These are phyloP conservation scores for Geopemphigus sp. DNA, from an alignment of 1,140 invertebrate species.

Conservation along the genomic window DNA sequence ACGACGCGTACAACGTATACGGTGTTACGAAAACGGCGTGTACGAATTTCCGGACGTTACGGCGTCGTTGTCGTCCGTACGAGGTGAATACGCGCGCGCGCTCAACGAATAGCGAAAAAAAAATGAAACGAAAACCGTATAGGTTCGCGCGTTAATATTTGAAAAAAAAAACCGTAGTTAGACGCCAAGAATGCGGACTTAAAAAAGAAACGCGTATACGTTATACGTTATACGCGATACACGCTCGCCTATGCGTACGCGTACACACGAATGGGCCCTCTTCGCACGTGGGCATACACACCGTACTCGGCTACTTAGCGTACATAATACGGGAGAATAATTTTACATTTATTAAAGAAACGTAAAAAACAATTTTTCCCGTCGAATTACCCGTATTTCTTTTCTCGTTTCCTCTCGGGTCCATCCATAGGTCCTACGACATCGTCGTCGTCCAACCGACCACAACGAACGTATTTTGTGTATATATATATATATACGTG, in stretches of 20 bases:
- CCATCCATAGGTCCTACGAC: background rate
- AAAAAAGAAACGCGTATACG: background rate
- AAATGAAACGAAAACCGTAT: background rate
- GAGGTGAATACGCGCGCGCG: no score
- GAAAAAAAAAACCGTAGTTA: background rate
- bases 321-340: background rate
- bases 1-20: no score
- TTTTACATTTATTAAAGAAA: constrained; percentile 35
- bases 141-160: background rate
- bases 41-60: no score
- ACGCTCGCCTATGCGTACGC: no score
- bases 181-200: background rate
- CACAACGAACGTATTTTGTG: background rate
- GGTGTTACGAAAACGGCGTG: no score
- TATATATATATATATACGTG: background rate
- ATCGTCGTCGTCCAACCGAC: background rate
- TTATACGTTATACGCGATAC: no score
- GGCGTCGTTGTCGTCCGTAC: no score
- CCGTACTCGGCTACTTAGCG: background rate
- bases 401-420: background rate
- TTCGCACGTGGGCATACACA: constrained; percentile 23
- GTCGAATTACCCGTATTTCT: background rate
- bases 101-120: no score
- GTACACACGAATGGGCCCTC: background rate
- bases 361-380: background rate